A percentile compares a stretch with the other conserved stretches of the same genome.
These are phyloP conservation scores for Crambe crambe DNA, from an alignment of 37 sponge, comb jelly and placozoan genomes.

Conservation along the genomic window DNA sequence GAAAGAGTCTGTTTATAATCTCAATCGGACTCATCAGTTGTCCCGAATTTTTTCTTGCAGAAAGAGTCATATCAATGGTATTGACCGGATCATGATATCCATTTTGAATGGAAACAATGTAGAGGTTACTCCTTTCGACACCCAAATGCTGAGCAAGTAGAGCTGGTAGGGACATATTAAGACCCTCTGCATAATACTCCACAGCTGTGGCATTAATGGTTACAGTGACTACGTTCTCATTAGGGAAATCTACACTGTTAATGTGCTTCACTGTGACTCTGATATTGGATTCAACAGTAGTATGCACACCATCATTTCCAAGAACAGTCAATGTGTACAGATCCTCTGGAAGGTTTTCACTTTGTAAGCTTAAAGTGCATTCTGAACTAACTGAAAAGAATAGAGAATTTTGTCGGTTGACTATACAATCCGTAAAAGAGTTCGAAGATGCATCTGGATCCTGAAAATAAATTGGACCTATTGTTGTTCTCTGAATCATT, in stretches of 20 bases:
- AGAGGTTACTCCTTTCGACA: neutral
- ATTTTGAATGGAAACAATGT: conserved; percentile 27
- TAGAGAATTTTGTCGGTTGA: conserved; percentile 2
- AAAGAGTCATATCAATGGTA: conserved; percentile 40
- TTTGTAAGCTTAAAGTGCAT: conserved; percentile 3
- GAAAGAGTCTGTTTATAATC: conserved; percentile 22
- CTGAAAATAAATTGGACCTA: conserved; percentile 44
- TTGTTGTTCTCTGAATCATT: neutral
- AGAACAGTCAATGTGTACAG: conserved; percentile 17
- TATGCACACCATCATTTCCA: conserved; percentile 28
- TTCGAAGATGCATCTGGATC: conserved; percentile 49
- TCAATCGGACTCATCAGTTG: neutral
- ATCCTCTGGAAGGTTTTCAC: conserved; percentile 10
- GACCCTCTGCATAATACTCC: neutral
- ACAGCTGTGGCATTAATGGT: conserved; percentile 21
- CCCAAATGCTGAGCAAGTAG: neutral
- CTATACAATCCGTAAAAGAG: conserved; percentile 40
- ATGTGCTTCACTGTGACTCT: conserved; percentile 39
- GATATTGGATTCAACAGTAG: conserved; percentile 23
- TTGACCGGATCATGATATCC: conserved; percentile 23
- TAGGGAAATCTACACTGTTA: neutral
- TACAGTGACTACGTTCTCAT: conserved; percentile 1
- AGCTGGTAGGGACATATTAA: conserved; percentile 7
- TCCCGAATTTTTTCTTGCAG: neutral
- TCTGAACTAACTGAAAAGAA: neutral